Percentiles rank a stretch among this genome's conserved stretches.
phyloP scores from a whole-genome alignment of 2,888 invertebrate species.

The Torymus auratus region DNA sequence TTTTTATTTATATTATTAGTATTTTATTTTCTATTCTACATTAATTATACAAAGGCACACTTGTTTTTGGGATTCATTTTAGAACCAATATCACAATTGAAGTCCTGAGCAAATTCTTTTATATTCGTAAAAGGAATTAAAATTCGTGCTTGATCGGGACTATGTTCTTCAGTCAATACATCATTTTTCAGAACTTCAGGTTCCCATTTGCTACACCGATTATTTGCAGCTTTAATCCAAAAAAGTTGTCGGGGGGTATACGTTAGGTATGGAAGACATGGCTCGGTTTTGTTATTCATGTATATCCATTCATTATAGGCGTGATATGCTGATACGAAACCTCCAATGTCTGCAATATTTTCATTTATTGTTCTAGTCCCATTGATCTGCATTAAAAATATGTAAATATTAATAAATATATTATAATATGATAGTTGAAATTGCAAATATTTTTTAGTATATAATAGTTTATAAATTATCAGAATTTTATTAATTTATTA shows the following conservation, averaged over 20 bases:
- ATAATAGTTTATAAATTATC: too few species aligned
- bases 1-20: too few species aligned
- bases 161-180: not conserved
- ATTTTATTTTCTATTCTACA: too few species aligned
- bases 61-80: conserved; percentile 20
- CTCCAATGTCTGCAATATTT: not conserved
- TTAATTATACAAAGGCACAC: not conserved
- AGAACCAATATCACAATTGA: not conserved
- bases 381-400: not conserved
- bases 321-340: not conserved
- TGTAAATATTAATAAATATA: not conserved
- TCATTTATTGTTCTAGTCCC: not conserved
- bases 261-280: too few species aligned
- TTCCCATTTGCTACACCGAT: not conserved
- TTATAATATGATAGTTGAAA: too few species aligned
- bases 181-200: too few species aligned
- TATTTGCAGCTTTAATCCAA: not conserved
- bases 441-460: too few species aligned
- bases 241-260: not conserved
- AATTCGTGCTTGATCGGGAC: not conserved
- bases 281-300: not conserved
- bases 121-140: not conserved
- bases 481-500: too few species aligned
- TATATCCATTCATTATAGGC: conserved; percentile 2
- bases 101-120: not conserved